Percentiles rank a stretch among this genome's conserved stretches.
Conservation (phyloP, 2,113 vertebrate species). For the Gymnogyps californianus region DNA sequence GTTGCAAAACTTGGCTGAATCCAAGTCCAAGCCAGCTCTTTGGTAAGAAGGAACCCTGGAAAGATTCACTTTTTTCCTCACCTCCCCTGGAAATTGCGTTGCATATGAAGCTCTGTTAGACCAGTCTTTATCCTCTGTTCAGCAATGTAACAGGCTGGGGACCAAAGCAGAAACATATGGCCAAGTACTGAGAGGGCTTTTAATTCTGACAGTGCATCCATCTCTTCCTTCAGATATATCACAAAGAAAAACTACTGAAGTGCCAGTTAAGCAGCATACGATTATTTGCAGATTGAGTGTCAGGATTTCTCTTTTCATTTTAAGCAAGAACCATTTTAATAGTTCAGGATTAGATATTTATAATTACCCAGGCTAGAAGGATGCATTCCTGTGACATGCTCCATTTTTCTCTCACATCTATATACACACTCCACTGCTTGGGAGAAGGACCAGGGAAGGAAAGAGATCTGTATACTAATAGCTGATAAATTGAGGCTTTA, state of each 20-base stretch:
- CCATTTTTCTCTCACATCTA: neutral
- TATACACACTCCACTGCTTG: neutral
- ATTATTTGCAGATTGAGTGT: conserved; percentile 28
- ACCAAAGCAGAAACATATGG: conserved; percentile 48
- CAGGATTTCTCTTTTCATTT: neutral
- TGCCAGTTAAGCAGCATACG: neutral
- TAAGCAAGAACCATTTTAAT: neutral
- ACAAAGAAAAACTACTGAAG: neutral
- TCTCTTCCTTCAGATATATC: conserved; percentile 5
- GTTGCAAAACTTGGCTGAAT: neutral
- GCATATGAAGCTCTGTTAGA: neutral
- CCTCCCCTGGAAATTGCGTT: neutral
- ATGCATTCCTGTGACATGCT: neutral
- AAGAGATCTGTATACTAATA: neutral
- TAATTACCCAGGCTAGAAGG: neutral
- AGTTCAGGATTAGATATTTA: neutral
- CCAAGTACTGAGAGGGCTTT: neutral
- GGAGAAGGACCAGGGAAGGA: neutral
- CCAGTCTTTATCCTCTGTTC: neutral
- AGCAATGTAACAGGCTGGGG: neutral
- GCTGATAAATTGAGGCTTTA: neutral
- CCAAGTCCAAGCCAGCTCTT: neutral
- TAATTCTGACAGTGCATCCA: conserved; percentile 27
- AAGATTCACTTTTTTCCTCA: neutral
- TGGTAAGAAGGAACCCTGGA: neutral